Conservation (phyloP, 2,113 vertebrate genomes). For the Smithornis capensis region DNA sequence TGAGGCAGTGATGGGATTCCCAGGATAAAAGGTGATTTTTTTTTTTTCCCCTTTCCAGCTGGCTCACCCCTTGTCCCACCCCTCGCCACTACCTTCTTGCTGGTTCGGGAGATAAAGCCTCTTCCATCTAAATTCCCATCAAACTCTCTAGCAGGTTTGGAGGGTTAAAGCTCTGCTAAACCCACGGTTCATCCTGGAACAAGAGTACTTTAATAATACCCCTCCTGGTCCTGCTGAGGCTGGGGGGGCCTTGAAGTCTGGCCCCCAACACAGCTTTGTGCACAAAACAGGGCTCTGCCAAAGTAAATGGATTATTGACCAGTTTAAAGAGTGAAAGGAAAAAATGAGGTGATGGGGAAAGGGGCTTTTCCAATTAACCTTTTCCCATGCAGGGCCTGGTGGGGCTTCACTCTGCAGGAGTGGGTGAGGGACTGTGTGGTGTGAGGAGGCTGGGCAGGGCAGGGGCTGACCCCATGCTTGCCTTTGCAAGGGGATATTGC, state of each 20-base stretch:
- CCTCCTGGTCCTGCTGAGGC: neutral
- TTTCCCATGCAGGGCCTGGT: neutral
- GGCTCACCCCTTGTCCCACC: neutral
- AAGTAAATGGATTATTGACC: constrained; percentile 50
- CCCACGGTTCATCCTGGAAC: neutral
- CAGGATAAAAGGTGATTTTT: neutral
- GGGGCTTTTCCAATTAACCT: constrained; percentile 42
- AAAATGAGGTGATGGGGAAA: neutral
- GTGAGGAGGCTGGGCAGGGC: neutral
- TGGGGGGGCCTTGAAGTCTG: rapidly evolving
- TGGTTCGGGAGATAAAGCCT: neutral
- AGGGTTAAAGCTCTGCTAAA: constrained; percentile 23
- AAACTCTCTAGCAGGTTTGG: neutral
- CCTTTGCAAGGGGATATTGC: neutral
- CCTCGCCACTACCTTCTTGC: neutral
- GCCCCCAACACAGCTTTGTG: neutral
- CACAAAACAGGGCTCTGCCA: neutral
- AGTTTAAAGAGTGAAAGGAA: neutral
- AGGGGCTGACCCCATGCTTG: neutral
- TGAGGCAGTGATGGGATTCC: rapidly evolving
- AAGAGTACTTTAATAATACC: constrained; percentile 25
- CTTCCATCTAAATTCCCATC: neutral
- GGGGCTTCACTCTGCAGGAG: neutral
- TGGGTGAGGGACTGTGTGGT: neutral
- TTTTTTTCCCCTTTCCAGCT: neutral